Percentiles rank a stretch among this genome's conserved stretches.
Evolutionary conservation across 2,113 vertebrate genomes (phyloP).

Genomic region (Syngnathoides biaculeatus): DNA sequence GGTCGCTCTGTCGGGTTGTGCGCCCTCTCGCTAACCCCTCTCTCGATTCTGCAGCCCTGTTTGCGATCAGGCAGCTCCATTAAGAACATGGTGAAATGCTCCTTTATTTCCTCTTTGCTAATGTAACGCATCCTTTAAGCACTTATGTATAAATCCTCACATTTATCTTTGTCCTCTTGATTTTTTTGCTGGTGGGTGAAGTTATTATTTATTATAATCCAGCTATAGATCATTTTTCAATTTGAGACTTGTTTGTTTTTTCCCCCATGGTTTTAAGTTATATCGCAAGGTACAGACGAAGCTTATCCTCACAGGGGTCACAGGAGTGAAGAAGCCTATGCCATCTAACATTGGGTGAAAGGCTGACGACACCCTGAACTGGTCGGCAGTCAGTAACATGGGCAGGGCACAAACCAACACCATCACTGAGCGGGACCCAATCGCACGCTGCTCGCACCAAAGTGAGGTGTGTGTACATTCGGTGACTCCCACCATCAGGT

Average conservation of each 20-base stretch:
- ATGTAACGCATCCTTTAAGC: background rate
- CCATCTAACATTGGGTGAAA: no score
- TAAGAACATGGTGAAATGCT: background rate
- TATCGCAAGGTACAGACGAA: background rate
- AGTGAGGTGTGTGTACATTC: no score
- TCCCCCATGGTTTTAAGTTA: background rate
- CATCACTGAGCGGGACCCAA: no score
- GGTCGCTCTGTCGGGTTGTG: slow-evolving; percentile 2
- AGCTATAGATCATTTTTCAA: slow-evolving; percentile 1
- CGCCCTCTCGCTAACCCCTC: slow-evolving; percentile 18
- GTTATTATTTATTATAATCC: no score
- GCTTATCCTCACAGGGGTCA: no score
- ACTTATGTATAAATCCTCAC: background rate
- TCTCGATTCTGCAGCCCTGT: slow-evolving; percentile 16
- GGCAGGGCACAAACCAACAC: no score
- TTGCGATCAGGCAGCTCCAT: slow-evolving; percentile 22
- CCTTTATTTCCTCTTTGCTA: background rate
- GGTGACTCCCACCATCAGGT: no score
- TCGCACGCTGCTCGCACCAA: no score
- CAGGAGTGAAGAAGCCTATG: no score
- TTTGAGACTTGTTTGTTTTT: background rate
- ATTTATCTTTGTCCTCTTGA: background rate
- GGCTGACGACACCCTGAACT: no score
- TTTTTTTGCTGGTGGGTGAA: background rate
- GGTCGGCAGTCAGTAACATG: no score